A percentile compares a stretch with the other conserved stretches of the same genome.
These are phyloP conservation scores for Pelagia noctiluca DNA, from an alignment of 30 jellyfish, hydroid and myxozoan species.

Conservation along the genomic window DNA sequence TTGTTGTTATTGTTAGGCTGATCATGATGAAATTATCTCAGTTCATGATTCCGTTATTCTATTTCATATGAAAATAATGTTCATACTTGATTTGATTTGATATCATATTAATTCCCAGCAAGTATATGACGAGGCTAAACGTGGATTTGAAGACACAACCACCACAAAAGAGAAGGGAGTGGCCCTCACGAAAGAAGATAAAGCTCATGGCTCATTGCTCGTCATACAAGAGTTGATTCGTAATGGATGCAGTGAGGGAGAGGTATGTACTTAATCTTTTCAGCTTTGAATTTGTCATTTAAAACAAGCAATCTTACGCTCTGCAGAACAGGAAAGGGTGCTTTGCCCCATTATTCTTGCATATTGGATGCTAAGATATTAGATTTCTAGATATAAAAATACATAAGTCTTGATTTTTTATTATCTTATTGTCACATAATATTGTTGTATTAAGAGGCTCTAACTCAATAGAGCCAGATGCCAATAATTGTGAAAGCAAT, in stretches of 20 bases:
- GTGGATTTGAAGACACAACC: conserved; percentile 88
- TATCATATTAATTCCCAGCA: conserved; percentile 35
- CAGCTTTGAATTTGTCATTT: not conserved
- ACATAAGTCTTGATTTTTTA: not conserved
- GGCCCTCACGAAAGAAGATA: conserved; percentile 78
- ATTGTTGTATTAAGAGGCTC: too few species aligned
- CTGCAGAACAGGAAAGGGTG: too few species aligned
- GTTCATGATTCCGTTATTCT: too few species aligned
- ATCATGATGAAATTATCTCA: too few species aligned
- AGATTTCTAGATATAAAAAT: not conserved
- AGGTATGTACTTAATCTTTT: conserved; percentile 47
- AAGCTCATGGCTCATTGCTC: conserved; percentile 89
- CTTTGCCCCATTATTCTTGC: too few species aligned
- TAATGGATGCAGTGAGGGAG: conserved; percentile 95
- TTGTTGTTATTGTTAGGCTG: too few species aligned
- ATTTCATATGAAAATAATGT: not conserved
- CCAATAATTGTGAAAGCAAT: too few species aligned
- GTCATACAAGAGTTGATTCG: conserved; percentile 90
- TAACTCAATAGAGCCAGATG: too few species aligned
- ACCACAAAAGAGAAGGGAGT: conserved; percentile 85
- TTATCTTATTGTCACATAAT: not conserved
- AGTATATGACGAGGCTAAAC: conserved; percentile 82
- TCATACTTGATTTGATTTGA: not conserved
- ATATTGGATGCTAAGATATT: not conserved
- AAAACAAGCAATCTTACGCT: not conserved